phyloP scores from a whole-genome alignment of 2,888 invertebrate species.

The Hypercompe scribonia region DNA sequence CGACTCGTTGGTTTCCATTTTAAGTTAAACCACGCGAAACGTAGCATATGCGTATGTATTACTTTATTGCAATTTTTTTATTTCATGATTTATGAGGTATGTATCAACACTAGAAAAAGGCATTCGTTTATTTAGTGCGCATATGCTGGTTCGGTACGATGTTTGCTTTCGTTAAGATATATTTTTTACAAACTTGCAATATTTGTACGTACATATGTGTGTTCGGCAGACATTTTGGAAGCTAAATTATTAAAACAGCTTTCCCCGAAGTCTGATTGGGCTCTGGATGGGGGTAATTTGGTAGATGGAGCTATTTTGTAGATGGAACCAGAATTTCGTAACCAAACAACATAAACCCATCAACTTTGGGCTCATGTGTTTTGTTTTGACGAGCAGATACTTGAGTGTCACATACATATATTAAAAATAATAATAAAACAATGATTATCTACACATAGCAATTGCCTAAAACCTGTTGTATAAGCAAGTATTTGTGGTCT shows the following conservation, averaged over 20 bases:
- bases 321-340: background rate
- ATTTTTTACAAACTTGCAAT: background rate
- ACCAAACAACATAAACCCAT: background rate
- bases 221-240: no score
- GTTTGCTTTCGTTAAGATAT: background rate
- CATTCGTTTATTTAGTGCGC: background rate
- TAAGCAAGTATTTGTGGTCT: background rate
- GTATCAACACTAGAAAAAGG: background rate
- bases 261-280: no score
- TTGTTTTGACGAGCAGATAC: background rate
- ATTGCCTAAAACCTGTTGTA: background rate
- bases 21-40: constrained; percentile 5
- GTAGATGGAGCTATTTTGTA: no score
- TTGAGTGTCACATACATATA: background rate
- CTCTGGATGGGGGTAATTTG: no score
- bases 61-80: background rate
- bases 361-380: background rate
- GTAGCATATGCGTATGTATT: background rate
- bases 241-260: no score
- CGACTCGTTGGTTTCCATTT: constrained; percentile 9
- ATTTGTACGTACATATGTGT: background rate
- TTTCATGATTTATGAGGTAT: background rate
- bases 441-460: background rate
- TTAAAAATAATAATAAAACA: background rate
- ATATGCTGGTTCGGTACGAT: background rate